Percentiles rank a stretch among this genome's conserved stretches.
Conservation (phyloP, 1,140 invertebrate genomes). For the Lordiphosa mommai region DNA sequence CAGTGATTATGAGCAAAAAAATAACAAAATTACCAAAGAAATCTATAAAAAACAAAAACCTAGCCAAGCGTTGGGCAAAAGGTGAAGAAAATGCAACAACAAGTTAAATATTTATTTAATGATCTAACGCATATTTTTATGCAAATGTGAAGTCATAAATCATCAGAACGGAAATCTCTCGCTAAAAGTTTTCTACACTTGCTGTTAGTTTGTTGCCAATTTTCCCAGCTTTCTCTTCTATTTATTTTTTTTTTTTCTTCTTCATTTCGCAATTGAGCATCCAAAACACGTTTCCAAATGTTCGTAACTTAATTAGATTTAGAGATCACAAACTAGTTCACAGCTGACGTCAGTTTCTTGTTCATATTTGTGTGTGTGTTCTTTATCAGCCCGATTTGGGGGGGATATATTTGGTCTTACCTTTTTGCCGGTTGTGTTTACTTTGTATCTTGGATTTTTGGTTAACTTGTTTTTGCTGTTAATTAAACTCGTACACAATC, state of each 20-base stretch:
- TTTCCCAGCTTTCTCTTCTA: constrained; percentile 56
- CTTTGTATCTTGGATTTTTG: constrained; percentile 20
- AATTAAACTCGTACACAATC: constrained; percentile 58
- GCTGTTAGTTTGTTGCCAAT: constrained; percentile 26
- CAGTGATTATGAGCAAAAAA: constrained; percentile 44
- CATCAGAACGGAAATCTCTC: constrained; percentile 21
- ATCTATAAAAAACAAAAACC: constrained; percentile 16
- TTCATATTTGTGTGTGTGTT: not conserved
- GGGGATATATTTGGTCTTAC: constrained; percentile 14
- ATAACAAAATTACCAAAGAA: constrained; percentile 38
- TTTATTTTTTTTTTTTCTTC: not conserved
- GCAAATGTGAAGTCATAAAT: constrained; percentile 9
- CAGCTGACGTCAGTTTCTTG: constrained; percentile 30
- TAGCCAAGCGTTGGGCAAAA: not conserved
- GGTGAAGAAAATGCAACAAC: constrained; percentile 6
- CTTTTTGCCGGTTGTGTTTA: constrained; percentile 30
- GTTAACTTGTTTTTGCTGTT: constrained; percentile 52
- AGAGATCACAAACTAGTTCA: constrained; percentile 63
- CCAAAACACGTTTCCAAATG: constrained; percentile 52
- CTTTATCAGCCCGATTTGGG: constrained; percentile 33
- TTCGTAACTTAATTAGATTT: constrained; percentile 68
- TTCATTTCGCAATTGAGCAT: constrained; percentile 11
- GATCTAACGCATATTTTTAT: constrained; percentile 36
- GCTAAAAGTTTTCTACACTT: constrained; percentile 20
- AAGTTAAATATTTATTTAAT: constrained; percentile 61